A percentile compares a stretch with the other conserved stretches of the same genome.
phyloP scores from a whole-genome alignment of 2,113 vertebrate species.

The Scytalopus superciliaris region DNA sequence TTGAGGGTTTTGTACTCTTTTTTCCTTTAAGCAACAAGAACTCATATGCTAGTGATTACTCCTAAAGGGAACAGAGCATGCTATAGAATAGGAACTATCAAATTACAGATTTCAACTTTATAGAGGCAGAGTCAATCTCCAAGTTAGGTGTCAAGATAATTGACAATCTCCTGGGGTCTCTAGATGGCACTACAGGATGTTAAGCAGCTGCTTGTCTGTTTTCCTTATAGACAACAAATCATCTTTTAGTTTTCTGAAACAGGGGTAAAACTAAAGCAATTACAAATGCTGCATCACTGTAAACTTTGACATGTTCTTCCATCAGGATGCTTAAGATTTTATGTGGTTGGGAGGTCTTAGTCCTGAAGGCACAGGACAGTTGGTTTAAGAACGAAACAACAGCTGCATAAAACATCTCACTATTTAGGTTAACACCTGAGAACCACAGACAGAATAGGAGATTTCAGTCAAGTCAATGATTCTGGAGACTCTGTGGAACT shows the following conservation, averaged over 20 bases:
- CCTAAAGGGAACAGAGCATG: neutral
- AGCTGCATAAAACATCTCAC: neutral
- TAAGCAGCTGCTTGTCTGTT: neutral
- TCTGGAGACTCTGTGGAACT: neutral
- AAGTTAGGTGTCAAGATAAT: neutral
- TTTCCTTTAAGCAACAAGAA: neutral
- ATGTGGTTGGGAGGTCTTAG: neutral
- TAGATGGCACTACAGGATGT: neutral
- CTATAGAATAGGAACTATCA: neutral
- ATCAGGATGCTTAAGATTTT: neutral
- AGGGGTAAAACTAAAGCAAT: neutral
- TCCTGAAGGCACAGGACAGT: neutral
- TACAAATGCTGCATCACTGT: neutral
- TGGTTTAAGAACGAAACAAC: neutral
- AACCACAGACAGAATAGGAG: neutral
- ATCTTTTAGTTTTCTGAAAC: neutral
- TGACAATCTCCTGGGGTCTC: neutral
- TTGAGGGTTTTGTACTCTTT: neutral
- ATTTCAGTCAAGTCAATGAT: neutral
- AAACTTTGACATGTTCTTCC: neutral
- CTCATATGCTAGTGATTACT: neutral
- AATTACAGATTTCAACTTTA: neutral
- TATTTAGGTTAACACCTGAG: neutral
- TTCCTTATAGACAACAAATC: neutral
- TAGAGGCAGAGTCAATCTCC: neutral